Conservation (phyloP, 2,113 vertebrate genomes). For the Fulmarus glacialis region DNA sequence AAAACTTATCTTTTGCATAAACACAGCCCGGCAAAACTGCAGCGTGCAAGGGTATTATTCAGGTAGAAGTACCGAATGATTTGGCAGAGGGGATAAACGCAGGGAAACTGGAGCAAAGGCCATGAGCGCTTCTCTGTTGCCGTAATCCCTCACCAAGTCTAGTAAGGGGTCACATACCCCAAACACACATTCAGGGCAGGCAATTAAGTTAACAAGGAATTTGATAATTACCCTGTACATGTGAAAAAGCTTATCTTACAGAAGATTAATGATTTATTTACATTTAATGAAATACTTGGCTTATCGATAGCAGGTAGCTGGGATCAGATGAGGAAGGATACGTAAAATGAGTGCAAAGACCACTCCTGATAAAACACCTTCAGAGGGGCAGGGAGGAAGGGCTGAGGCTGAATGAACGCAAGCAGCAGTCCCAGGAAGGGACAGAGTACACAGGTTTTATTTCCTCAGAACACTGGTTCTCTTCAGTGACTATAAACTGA, state of each 20-base stretch:
- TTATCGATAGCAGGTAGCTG: neutral
- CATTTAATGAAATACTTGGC: neutral
- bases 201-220: neutral
- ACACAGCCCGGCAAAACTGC: neutral
- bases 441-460: neutral
- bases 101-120: neutral
- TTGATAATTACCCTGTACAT: neutral
- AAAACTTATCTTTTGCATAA: neutral
- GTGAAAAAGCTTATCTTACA: neutral
- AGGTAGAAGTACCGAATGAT: neutral
- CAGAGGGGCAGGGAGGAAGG: neutral
- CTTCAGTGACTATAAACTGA: neutral
- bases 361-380: neutral
- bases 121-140: accelerated
- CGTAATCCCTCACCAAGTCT: neutral
- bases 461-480: neutral
- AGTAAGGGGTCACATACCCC: accelerated
- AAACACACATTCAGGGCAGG: neutral
- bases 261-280: neutral
- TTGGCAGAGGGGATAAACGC: neutral
- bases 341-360: neutral
- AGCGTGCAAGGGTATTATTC: accelerated
- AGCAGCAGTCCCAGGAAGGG: neutral
- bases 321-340: neutral
- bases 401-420: neutral